phyloP scores from a whole-genome alignment of 2,888 invertebrate genomes.

The Dynastes maya region DNA sequence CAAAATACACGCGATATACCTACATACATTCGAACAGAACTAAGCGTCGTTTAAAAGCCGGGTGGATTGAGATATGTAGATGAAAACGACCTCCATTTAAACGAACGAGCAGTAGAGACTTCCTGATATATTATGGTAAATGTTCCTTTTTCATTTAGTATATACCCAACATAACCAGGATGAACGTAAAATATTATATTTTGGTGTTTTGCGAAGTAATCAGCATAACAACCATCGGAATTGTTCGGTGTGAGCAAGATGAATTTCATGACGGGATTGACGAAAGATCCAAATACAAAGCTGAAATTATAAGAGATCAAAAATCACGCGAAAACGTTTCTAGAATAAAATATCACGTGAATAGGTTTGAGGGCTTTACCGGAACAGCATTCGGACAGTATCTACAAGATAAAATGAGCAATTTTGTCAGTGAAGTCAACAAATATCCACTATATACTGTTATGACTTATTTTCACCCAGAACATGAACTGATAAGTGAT shows the following conservation, averaged over 20 bases:
- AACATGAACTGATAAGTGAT: neutral
- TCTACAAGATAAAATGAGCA: slow-evolving; percentile 1
- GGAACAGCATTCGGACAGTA: slow-evolving; percentile 1
- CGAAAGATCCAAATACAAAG: slow-evolving; percentile 2
- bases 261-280: neutral
- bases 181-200: slow-evolving; percentile 12
- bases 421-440: neutral
- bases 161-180: neutral
- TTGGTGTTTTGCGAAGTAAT: neutral
- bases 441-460: slow-evolving; percentile 7
- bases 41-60: too few species aligned
- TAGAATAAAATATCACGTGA: neutral
- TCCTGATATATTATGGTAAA: neutral
- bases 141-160: slow-evolving; percentile 12
- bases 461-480: slow-evolving; percentile 19
- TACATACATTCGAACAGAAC: too few species aligned
- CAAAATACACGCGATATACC: too few species aligned
- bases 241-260: neutral
- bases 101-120: neutral
- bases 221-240: neutral
- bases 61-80: neutral
- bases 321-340: neutral
- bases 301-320: neutral
- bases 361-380: slow-evolving; percentile 21
- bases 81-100: slow-evolving; percentile 29